Conservation (phyloP, 1,140 invertebrate species). For the Sinonovacula constricta region DNA sequence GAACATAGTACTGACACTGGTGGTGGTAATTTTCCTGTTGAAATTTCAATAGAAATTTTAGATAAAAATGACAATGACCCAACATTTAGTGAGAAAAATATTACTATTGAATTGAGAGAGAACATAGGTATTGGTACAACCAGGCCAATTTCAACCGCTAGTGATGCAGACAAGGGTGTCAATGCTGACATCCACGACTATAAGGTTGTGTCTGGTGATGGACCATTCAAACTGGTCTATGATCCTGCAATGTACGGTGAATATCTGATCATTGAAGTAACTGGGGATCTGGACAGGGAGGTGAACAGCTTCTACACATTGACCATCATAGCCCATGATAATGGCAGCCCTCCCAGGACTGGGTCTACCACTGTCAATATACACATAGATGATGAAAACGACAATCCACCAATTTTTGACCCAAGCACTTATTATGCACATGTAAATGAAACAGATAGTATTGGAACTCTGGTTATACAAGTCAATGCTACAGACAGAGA, state of each 20-base stretch:
- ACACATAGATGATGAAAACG: constrained; percentile 94
- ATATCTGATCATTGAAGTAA: constrained; percentile 76
- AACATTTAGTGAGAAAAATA: constrained; percentile 81
- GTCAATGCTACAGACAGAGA: constrained; percentile 67
- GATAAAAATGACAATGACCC: constrained; percentile 97
- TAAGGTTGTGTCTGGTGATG: constrained; percentile 64
- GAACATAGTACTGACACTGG: constrained; percentile 40
- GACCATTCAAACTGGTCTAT: constrained; percentile 60
- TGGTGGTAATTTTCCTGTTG: constrained; percentile 53
- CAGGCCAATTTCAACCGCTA: constrained; percentile 81
- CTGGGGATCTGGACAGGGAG: constrained; percentile 92
- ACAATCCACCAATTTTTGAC: constrained; percentile 96
- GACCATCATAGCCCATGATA: constrained; percentile 88
- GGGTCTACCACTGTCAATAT: constrained; percentile 86
- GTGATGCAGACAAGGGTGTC: constrained; percentile 81
- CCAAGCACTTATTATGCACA: constrained; percentile 79
- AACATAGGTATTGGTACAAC: constrained; percentile 80
- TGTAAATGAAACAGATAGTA: constrained; percentile 64
- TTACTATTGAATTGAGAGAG: constrained; percentile 76
- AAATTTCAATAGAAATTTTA: constrained; percentile 64
- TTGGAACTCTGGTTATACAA: constrained; percentile 63
- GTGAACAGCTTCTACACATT: constrained; percentile 86
- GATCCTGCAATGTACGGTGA: constrained; percentile 51
- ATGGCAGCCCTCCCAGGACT: constrained; percentile 85
- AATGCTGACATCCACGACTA: constrained; percentile 63